Conservation (phyloP, 2,797 vertebrate genomes). For the Clarias platycephalus region DNA sequence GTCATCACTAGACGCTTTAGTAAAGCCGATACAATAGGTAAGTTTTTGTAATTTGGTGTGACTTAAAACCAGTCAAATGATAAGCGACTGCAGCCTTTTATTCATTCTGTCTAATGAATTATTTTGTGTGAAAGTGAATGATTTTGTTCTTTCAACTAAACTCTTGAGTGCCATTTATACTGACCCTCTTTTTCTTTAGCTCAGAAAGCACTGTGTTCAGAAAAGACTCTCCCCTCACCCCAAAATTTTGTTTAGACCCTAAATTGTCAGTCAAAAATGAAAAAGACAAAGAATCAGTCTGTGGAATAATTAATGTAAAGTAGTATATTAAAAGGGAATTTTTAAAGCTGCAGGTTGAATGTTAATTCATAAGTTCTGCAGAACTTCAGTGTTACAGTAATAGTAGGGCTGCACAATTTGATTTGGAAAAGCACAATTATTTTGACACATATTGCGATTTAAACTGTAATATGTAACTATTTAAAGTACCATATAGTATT, state of each 20-base stretch:
- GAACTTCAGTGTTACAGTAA: background rate
- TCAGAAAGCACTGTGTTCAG: background rate
- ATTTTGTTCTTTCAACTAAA: background rate
- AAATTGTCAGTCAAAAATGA: background rate
- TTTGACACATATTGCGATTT: no score
- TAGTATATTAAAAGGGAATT: background rate
- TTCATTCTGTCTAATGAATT: slow-evolving; percentile 8
- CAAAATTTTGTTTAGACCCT: background rate
- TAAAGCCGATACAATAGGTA: slow-evolving; percentile 99
- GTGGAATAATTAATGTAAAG: background rate
- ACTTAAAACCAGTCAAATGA: background rate
- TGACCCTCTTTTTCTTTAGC: background rate
- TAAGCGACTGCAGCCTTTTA: no score
- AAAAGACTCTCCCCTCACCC: no score
- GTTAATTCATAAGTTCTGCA: background rate
- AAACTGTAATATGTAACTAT: no score
- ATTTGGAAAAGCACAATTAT: no score
- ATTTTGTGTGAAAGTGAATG: background rate
- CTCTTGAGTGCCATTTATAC: background rate
- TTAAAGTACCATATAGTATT: no score
- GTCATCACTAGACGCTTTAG: slow-evolving; percentile 94
- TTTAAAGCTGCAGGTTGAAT: background rate
- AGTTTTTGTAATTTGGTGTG: background rate
- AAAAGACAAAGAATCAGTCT: background rate
- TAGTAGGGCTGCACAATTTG: background rate